These are phyloP conservation scores for Micromesistius poutassou DNA, from an alignment of 2,797 vertebrate species.

Conservation along the genomic window DNA sequence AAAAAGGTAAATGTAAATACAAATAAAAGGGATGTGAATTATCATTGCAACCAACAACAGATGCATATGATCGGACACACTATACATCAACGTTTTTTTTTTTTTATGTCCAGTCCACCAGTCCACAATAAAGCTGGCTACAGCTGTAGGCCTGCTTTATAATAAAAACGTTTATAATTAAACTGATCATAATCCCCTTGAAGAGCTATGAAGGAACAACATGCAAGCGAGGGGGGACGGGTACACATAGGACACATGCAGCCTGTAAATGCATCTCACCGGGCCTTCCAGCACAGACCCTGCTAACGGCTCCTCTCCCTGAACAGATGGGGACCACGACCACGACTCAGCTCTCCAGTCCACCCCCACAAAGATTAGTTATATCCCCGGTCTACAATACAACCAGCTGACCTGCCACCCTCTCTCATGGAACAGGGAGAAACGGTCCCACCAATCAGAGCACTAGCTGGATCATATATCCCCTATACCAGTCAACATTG, in stretches of 20 bases:
- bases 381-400: slow-evolving; percentile 54
- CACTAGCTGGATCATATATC: slow-evolving; percentile 9
- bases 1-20: neutral
- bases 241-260: neutral
- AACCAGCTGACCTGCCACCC: slow-evolving; percentile 54
- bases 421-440: slow-evolving; percentile 38
- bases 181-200: neutral
- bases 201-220: neutral
- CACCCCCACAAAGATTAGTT: slow-evolving; percentile 63
- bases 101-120: neutral
- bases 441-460: slow-evolving; percentile 12
- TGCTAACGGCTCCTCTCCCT: neutral
- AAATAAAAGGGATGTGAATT: neutral
- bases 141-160: neutral
- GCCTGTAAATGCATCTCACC: neutral
- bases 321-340: slow-evolving; percentile 48
- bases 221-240: slow-evolving; percentile 8
- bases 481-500: neutral
- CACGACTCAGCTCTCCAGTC: slow-evolving; percentile 56
- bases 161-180: neutral
- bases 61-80: neutral
- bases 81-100: too few relatives aligned
- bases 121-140: neutral
- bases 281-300: neutral
- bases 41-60: neutral